These are phyloP conservation scores for Dendrolimus kikuchii DNA, from an alignment of 1,140 invertebrate genomes.

Conservation along the genomic window DNA sequence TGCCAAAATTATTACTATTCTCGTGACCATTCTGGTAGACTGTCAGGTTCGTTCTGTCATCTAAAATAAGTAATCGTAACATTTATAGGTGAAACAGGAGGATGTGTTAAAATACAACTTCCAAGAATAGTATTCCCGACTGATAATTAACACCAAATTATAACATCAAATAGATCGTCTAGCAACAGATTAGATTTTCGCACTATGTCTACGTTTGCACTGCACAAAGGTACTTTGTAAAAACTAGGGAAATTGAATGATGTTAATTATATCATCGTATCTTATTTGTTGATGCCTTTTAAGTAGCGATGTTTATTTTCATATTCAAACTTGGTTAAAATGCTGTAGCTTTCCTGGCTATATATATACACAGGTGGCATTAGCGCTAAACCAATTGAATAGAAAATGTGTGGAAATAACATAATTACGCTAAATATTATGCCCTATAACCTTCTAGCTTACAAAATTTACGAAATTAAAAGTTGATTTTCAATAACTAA, in stretches of 20 bases:
- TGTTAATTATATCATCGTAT: not conserved
- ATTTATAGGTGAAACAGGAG: conserved; percentile 23
- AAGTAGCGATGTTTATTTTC: not conserved
- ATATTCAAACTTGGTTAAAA: too few species aligned
- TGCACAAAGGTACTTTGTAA: conserved; percentile 13
- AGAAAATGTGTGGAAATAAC: too few species aligned
- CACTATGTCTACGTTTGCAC: conserved; percentile 16
- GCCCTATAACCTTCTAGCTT: too few species aligned
- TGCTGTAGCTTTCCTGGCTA: too few species aligned
- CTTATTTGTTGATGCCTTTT: not conserved
- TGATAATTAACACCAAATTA: conserved; percentile 17
- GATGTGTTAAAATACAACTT: conserved; percentile 23
- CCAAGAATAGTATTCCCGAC: conserved; percentile 31
- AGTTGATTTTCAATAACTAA: too few species aligned
- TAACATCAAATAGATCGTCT: conserved; percentile 15
- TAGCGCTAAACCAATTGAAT: too few species aligned
- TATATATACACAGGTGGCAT: too few species aligned
- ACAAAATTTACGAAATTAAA: too few species aligned
- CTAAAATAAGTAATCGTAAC: conserved; percentile 3
- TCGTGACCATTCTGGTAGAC: conserved; percentile 20
- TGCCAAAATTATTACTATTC: conserved; percentile 16
- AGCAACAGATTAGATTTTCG: conserved; percentile 19
- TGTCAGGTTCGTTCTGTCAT: conserved; percentile 18
- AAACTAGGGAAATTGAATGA: conserved; percentile 7
- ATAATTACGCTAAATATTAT: too few species aligned